These are phyloP conservation scores for Porphyrio hochstetteri DNA, from an alignment of 2,113 vertebrate genomes.

Conservation along the genomic window DNA sequence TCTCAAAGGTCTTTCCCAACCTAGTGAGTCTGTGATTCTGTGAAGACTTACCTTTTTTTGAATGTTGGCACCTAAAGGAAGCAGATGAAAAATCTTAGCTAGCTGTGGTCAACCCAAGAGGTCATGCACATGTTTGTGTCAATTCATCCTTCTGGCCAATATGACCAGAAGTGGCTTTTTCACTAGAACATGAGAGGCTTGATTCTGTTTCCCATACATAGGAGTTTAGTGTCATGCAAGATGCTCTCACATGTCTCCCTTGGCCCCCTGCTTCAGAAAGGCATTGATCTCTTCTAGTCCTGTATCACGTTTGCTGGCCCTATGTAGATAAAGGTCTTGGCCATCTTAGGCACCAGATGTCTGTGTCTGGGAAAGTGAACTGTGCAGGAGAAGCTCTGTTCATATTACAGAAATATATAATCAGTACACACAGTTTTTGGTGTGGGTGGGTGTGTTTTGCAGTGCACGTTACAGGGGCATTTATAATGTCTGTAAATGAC, in stretches of 20 bases:
- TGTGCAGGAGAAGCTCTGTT: neutral
- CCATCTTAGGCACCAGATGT: neutral
- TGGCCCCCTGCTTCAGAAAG: neutral
- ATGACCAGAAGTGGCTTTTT: neutral
- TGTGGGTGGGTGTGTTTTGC: neutral
- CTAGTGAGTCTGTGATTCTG: too few species aligned
- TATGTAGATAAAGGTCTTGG: neutral
- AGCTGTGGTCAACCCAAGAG: neutral
- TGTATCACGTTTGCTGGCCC: neutral
- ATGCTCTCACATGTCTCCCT: rapidly evolving
- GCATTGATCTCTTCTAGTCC: neutral
- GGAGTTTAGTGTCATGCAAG: neutral
- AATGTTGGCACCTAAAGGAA: neutral
- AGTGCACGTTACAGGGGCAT: neutral
- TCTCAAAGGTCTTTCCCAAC: too few species aligned
- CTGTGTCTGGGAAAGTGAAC: neutral
- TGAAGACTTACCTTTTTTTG: neutral
- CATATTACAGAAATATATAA: neutral
- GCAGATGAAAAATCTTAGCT: neutral
- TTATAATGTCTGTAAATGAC: neutral
- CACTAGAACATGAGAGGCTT: neutral
- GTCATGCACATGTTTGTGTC: neutral
- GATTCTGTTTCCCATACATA: neutral
- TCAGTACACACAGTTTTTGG: neutral
- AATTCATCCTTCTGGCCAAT: neutral